A percentile compares a stretch with the other conserved stretches of the same genome.
Evolutionary conservation across 2,113 vertebrate genomes (phyloP).

Genomic region (Mormyrus lacerda): DNA sequence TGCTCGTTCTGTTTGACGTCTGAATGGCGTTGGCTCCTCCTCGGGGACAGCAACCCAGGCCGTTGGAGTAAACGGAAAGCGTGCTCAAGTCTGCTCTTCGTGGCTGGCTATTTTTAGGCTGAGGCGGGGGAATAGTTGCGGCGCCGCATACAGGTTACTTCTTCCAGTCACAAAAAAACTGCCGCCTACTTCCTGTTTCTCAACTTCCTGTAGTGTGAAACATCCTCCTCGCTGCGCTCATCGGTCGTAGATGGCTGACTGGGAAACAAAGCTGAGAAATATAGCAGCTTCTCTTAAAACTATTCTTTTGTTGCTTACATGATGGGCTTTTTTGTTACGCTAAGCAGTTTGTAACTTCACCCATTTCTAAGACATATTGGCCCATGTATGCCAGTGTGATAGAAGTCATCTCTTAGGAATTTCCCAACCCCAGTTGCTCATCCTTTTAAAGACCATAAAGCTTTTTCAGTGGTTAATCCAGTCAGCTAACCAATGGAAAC

Average conservation of each 20-base stretch:
- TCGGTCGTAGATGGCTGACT: not conserved
- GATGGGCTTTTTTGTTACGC: not conserved
- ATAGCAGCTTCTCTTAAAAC: not conserved
- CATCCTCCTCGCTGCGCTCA: conserved; percentile 12
- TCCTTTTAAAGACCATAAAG: not conserved
- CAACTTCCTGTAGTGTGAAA: conserved; percentile 46
- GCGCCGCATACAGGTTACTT: not conserved
- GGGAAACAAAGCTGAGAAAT: not conserved
- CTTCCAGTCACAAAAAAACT: conserved; percentile 31
- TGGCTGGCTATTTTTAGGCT: not conserved
- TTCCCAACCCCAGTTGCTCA: not conserved
- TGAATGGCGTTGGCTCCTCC: not conserved
- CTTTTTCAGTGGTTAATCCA: not conserved
- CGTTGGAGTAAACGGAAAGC: not conserved
- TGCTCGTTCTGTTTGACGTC: not conserved
- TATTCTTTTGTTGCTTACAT: not conserved
- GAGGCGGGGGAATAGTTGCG: not conserved
- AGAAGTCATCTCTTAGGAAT: not conserved
- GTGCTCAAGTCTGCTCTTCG: not conserved
- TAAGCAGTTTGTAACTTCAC: not conserved
- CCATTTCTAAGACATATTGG: not conserved
- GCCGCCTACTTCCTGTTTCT: conserved; percentile 52
- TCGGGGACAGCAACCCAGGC: not conserved
- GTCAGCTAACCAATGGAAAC: not conserved
- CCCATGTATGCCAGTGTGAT: not conserved